Conservation (phyloP, 2,113 vertebrate species). For the Anarrhichthys ocellatus region DNA sequence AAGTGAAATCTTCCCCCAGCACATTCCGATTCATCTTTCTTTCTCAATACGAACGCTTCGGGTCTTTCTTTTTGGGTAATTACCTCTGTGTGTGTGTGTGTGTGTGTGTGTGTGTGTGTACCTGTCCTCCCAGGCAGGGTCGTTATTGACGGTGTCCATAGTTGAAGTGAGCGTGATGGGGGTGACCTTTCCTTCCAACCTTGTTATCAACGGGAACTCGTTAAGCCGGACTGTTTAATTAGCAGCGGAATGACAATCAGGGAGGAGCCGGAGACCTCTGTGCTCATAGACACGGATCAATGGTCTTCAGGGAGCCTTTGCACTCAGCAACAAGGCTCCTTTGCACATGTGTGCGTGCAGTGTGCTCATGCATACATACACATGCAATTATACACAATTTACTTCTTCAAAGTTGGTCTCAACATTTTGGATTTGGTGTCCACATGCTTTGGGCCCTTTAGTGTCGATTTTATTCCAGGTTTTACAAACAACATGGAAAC, state of each 20-base stretch:
- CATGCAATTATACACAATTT: not conserved
- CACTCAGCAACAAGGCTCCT: conserved; percentile 35
- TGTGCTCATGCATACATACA: conserved; percentile 6
- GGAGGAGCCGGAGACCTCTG: conserved; percentile 56
- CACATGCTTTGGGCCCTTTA: not conserved
- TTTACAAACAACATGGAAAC: conserved; percentile 7
- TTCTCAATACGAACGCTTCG: not conserved
- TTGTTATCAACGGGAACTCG: conserved; percentile 68
- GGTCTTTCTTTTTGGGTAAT: conserved; percentile 27
- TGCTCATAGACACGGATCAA: conserved; percentile 71
- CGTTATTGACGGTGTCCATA: conserved; percentile 61
- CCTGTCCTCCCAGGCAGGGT: conserved; percentile 40
- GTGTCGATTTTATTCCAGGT: not conserved
- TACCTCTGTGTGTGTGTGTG: conserved; percentile 8
- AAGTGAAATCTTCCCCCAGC: conserved; percentile 18
- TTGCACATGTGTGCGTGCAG: conserved; percentile 9
- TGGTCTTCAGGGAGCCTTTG: conserved; percentile 63
- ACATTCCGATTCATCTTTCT: not conserved
- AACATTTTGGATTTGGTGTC: not conserved
- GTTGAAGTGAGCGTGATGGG: conserved; percentile 49
- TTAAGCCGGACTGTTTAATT: conserved; percentile 78
- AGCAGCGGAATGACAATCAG: conserved; percentile 67
- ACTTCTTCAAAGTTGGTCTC: not conserved
- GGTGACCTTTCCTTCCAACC: conserved; percentile 76
- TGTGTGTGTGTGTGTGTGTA: conserved; percentile 27